Percentiles rank a stretch among this genome's conserved stretches.
These are phyloP conservation scores for Ectropis grisescens DNA, from an alignment of 1,140 invertebrate genomes.

Conservation along the genomic window DNA sequence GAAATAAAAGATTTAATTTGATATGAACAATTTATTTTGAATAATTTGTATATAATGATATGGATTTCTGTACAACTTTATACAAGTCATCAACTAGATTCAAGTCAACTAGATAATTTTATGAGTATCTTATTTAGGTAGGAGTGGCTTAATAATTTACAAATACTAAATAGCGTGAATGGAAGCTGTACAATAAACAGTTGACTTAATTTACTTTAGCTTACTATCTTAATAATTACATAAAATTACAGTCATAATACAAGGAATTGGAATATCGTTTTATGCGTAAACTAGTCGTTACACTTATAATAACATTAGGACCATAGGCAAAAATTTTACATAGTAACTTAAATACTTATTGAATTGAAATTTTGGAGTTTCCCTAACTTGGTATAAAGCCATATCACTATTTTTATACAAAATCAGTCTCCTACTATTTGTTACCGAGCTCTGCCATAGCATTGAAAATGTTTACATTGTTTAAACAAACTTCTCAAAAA, in stretches of 20 bases:
- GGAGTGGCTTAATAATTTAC: slow-evolving; percentile 60
- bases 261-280: slow-evolving; percentile 46
- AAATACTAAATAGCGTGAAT: slow-evolving; percentile 39
- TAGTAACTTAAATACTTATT: slow-evolving; percentile 11
- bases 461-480: slow-evolving; percentile 22
- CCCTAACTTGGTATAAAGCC: slow-evolving; percentile 36
- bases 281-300: slow-evolving; percentile 2
- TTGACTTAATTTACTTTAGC: slow-evolving; percentile 36
- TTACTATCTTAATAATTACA: slow-evolving; percentile 16
- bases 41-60: slow-evolving; percentile 67
- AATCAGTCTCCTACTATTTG: slow-evolving; percentile 68
- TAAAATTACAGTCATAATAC: slow-evolving; percentile 50
- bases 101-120: slow-evolving; percentile 59
- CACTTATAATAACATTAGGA: too few relatives aligned
- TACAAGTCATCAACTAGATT: slow-evolving; percentile 57
- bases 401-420: slow-evolving; percentile 57
- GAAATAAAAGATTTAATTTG: slow-evolving; percentile 29
- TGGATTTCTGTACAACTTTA: slow-evolving; percentile 67
- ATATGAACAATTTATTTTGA: slow-evolving; percentile 67
- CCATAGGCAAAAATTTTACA: slow-evolving; percentile 11
- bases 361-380: slow-evolving; percentile 30
- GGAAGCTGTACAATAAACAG: slow-evolving; percentile 54
- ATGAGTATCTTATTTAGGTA: slow-evolving; percentile 57
- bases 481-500: slow-evolving; percentile 26
- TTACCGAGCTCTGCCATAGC: slow-evolving; percentile 34